These are phyloP conservation scores for Galeopterus variegatus DNA, from an alignment of 2,113 vertebrate species.

Conservation along the genomic window DNA sequence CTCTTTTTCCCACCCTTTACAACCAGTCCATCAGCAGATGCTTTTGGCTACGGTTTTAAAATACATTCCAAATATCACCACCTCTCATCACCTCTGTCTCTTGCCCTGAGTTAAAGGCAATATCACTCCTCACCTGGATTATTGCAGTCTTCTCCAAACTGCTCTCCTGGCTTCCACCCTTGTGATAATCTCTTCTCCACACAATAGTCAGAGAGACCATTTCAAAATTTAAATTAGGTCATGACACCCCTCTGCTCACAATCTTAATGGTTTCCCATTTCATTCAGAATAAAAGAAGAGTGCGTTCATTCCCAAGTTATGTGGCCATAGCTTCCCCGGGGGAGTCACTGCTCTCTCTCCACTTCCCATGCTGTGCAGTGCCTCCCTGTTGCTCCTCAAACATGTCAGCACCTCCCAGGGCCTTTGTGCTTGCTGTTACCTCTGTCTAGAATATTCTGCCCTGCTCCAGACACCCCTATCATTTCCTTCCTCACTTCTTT, in stretches of 20 bases:
- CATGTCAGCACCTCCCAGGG: neutral
- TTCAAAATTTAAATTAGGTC: neutral
- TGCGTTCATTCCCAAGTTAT: neutral
- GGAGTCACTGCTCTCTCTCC: neutral
- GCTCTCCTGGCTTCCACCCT: neutral
- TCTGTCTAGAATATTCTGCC: neutral
- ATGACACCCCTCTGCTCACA: neutral
- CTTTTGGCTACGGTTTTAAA: neutral
- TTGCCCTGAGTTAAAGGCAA: neutral
- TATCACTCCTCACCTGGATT: neutral
- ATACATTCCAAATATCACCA: neutral
- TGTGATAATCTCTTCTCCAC: neutral
- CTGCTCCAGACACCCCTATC: too few relatives aligned
- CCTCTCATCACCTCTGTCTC: neutral
- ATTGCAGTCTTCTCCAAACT: neutral
- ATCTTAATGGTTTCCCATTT: neutral
- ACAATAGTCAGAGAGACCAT: neutral
- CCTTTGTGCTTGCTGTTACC: neutral
- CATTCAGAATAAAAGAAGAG: neutral
- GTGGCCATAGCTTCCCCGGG: neutral
- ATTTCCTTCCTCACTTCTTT: neutral
- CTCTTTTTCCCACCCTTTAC: neutral
- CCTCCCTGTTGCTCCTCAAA: neutral
- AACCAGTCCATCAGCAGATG: neutral
- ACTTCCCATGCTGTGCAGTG: neutral